These are phyloP conservation scores for Sciurus vulgaris DNA, from an alignment of 2,797 vertebrate species.

Conservation along the genomic window DNA sequence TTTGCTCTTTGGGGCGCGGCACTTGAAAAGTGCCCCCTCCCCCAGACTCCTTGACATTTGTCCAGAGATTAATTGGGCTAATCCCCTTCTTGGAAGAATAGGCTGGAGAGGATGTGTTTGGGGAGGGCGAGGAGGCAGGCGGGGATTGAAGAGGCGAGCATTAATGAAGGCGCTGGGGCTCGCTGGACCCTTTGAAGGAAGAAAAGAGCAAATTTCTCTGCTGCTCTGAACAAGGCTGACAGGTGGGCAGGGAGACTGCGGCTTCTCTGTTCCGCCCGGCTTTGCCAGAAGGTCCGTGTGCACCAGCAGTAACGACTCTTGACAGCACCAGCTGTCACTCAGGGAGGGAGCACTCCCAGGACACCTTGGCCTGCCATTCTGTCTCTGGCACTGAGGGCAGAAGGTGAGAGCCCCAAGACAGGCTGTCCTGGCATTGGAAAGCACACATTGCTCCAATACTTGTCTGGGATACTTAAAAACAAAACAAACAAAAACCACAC, in stretches of 20 bases:
- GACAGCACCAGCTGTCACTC: conserved; percentile 84
- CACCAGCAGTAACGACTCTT: conserved; percentile 72
- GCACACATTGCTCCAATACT: background rate
- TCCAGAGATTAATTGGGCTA: conserved; percentile 83
- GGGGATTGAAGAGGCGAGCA: background rate
- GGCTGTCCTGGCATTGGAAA: background rate
- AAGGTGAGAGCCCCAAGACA: background rate
- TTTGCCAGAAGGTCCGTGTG: conserved; percentile 81
- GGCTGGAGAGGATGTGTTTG: background rate
- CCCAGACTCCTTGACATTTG: conserved; percentile 81
- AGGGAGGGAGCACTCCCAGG: conserved; percentile 56
- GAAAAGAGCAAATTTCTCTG: conserved; percentile 63
- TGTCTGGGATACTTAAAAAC: background rate
- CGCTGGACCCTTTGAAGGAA: conserved; percentile 51
- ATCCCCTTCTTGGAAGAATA: conserved; percentile 80
- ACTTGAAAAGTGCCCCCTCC: conserved; percentile 71
- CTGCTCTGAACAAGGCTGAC: conserved; percentile 75
- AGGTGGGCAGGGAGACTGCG: conserved; percentile 75
- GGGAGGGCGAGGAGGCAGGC: background rate
- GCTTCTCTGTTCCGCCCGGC: background rate
- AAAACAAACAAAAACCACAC: background rate
- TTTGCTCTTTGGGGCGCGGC: background rate
- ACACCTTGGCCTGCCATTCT: conserved; percentile 64
- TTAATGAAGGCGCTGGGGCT: conserved; percentile 60
- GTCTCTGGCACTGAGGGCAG: background rate